Conservation (phyloP, 2,113 vertebrate genomes). For the Cyprinodon brontotheroides region DNA sequence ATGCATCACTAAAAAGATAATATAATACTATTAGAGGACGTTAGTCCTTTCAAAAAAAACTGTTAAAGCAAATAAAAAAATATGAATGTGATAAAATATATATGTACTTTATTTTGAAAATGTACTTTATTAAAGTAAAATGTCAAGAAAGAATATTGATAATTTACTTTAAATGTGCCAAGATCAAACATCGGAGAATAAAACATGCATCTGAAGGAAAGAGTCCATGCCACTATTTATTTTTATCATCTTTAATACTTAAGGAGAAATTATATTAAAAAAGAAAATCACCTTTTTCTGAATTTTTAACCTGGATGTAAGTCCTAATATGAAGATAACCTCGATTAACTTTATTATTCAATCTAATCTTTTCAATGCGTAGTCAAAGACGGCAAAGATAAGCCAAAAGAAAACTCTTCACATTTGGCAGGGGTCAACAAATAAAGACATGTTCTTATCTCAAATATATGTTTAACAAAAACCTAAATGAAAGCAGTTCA, state of each 20-base stretch:
- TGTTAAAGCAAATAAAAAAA: too few species aligned
- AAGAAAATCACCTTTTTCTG: too few species aligned
- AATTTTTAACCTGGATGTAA: constrained; percentile 17
- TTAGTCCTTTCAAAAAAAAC: too few species aligned
- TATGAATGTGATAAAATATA: too few species aligned
- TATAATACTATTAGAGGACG: not conserved
- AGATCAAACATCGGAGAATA: too few species aligned
- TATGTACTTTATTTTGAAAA: too few species aligned
- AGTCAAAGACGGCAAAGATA: constrained; percentile 12
- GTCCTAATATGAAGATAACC: constrained; percentile 2
- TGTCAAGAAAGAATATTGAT: too few species aligned
- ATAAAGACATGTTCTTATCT: not conserved
- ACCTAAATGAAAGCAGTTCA: constrained; percentile 28
- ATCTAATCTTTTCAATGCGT: not conserved
- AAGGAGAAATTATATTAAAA: not conserved
- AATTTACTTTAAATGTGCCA: not conserved
- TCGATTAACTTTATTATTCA: not conserved
- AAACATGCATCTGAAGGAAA: not conserved
- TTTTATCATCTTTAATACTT: not conserved
- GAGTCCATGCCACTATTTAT: not conserved
- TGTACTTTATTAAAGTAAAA: too few species aligned
- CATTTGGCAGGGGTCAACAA: constrained; percentile 9
- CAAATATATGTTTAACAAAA: not conserved
- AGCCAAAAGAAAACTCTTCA: constrained; percentile 33
- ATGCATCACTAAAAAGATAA: not conserved